Evolutionary conservation across 2,113 vertebrate genomes (phyloP).

Genomic region (Thunnus maccoyii): DNA sequence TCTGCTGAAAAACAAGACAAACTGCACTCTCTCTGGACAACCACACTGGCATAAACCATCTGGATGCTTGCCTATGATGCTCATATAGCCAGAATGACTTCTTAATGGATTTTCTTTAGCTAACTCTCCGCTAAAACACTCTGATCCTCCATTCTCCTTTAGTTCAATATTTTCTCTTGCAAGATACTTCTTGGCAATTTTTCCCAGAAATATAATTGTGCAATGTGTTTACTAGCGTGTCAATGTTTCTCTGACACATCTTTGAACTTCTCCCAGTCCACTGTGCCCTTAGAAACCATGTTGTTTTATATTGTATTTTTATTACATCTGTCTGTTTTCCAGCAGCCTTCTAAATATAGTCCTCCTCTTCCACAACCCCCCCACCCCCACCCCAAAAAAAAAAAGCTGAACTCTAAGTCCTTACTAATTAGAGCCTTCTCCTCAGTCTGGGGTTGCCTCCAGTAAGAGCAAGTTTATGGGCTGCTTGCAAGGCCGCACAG

Average conservation of each 20-base stretch:
- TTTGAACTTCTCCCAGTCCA: slow-evolving; percentile 43
- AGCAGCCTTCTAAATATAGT: slow-evolving; percentile 76
- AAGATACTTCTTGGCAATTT: neutral
- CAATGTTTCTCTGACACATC: slow-evolving; percentile 30
- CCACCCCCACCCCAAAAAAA: slow-evolving; percentile 3
- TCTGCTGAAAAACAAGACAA: slow-evolving; percentile 1
- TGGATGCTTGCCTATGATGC: too few relatives aligned
- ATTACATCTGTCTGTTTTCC: slow-evolving; percentile 73
- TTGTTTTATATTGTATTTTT: slow-evolving; percentile 69
- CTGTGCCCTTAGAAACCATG: slow-evolving; percentile 63
- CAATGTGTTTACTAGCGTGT: slow-evolving; percentile 36
- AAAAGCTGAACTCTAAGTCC: slow-evolving; percentile 59
- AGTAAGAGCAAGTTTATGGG: slow-evolving; percentile 68
- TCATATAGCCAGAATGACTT: too few relatives aligned
- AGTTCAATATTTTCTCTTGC: neutral
- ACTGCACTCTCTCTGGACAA: neutral
- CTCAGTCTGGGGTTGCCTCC: slow-evolving; percentile 57
- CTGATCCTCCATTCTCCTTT: too few relatives aligned
- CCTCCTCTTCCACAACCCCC: neutral
- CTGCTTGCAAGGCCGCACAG: slow-evolving; percentile 32
- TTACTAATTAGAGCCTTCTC: slow-evolving; percentile 77
- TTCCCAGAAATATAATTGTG: neutral
- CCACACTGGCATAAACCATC: neutral
- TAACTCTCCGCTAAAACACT: too few relatives aligned
- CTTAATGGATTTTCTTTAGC: too few relatives aligned